These are phyloP conservation scores for Dysmachus trigonus DNA, from an alignment of 2,888 invertebrate species.

Conservation along the genomic window DNA sequence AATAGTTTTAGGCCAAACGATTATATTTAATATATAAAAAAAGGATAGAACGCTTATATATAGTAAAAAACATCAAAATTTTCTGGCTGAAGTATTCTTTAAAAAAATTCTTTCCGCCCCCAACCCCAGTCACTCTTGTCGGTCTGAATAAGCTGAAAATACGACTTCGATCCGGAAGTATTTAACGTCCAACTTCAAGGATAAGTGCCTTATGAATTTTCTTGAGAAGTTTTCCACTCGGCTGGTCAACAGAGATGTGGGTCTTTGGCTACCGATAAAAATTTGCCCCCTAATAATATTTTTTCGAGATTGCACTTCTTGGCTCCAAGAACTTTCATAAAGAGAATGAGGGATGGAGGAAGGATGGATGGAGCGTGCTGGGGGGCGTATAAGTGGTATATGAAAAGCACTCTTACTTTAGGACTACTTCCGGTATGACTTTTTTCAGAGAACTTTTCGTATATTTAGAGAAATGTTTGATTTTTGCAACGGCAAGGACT, in stretches of 20 bases:
- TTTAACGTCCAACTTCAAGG: not conserved
- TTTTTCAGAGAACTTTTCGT: not conserved
- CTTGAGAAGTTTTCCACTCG: not conserved
- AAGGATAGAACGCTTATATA: not conserved
- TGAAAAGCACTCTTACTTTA: not conserved
- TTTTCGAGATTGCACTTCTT: not conserved
- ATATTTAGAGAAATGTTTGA: not conserved
- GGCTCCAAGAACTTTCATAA: not conserved
- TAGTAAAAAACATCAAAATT: not conserved
- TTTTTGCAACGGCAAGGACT: not conserved
- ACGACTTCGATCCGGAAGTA: not conserved
- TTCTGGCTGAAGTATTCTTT: not conserved
- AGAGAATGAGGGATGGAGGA: not conserved
- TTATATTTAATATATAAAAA: not conserved
- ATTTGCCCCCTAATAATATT: not conserved
- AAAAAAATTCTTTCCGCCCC: not conserved
- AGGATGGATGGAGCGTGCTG: not conserved
- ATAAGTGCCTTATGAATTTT: not conserved
- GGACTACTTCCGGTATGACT: not conserved
- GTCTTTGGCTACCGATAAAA: not conserved
- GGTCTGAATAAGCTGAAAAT: not conserved
- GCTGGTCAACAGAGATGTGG: not conserved
- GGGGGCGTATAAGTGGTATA: not conserved
- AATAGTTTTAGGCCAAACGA: not conserved
- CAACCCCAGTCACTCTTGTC: not conserved